Conservation (phyloP, 2,797 vertebrate genomes). For the Morus bassanus region DNA sequence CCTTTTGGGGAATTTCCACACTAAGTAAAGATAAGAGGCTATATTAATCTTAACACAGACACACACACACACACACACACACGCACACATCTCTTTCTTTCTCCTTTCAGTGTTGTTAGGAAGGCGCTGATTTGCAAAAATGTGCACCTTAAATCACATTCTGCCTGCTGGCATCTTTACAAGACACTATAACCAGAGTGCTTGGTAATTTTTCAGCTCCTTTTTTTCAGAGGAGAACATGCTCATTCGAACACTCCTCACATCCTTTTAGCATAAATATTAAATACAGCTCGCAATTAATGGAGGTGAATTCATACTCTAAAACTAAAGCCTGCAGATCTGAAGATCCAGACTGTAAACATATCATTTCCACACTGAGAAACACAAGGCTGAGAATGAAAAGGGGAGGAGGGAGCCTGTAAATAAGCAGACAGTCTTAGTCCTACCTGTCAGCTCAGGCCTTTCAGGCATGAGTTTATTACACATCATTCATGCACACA, state of each 20-base stretch:
- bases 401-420: background rate
- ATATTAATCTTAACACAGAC: background rate
- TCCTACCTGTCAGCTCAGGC: background rate
- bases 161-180: conserved; percentile 12
- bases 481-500: rapidly evolving
- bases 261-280: background rate
- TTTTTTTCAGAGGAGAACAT: background rate
- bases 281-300: background rate
- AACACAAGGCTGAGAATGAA: background rate
- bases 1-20: background rate
- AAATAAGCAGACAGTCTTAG: background rate
- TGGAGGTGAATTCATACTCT: background rate
- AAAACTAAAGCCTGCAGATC: background rate
- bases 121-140: conserved; percentile 44
- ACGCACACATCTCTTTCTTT: background rate
- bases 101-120: background rate
- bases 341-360: background rate
- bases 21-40: background rate
- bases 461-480: background rate
- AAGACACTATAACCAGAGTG: background rate
- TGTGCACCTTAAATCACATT: background rate
- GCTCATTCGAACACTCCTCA: background rate
- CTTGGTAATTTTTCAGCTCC: background rate
- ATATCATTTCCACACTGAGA: background rate
- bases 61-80: no score